phyloP scores from a whole-genome alignment of 2,888 invertebrate genomes.

The Nomada goodeniana region DNA sequence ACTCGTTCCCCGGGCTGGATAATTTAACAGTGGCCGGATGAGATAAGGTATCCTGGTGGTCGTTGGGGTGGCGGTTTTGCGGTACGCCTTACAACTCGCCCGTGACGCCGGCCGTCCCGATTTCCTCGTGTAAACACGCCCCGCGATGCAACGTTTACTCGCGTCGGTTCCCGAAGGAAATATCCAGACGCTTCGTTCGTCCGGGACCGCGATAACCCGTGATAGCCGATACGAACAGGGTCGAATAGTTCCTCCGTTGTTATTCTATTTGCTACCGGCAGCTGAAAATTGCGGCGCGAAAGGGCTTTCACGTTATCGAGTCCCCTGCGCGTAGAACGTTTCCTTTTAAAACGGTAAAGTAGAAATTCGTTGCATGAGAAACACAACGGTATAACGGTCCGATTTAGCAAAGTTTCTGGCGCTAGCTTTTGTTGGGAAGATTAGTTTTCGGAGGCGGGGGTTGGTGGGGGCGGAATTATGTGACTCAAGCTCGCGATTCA shows the following conservation, averaged over 20 bases:
- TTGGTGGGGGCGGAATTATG: not conserved
- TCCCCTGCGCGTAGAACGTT: too few relatives aligned
- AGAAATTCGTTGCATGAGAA: too few relatives aligned
- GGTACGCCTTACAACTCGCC: slow-evolving; percentile 63
- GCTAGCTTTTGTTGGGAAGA: not conserved
- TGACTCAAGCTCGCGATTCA: not conserved
- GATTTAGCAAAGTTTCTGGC: not conserved
- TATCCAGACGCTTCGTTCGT: slow-evolving; percentile 22
- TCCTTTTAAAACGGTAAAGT: too few relatives aligned
- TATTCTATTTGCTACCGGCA: not conserved
- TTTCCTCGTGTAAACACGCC: slow-evolving; percentile 68
- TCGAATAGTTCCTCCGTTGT: not conserved
- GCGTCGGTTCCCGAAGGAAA: slow-evolving; percentile 54
- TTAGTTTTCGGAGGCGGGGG: not conserved
- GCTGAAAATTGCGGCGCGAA: not conserved
- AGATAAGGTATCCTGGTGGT: slow-evolving; percentile 76
- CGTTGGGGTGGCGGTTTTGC: slow-evolving; percentile 66
- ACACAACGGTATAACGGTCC: too few relatives aligned
- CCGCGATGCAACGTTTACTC: slow-evolving; percentile 42
- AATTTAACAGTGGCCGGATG: slow-evolving; percentile 77
- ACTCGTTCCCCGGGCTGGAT: slow-evolving; percentile 62
- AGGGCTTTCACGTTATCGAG: too few relatives aligned
- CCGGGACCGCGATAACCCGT: slow-evolving; percentile 1
- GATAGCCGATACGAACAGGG: slow-evolving; percentile 14
- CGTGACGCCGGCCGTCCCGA: slow-evolving; percentile 54